Evolutionary conservation across 2,888 invertebrate species (phyloP).

Genomic region (Aleiodes testaceus): DNA sequence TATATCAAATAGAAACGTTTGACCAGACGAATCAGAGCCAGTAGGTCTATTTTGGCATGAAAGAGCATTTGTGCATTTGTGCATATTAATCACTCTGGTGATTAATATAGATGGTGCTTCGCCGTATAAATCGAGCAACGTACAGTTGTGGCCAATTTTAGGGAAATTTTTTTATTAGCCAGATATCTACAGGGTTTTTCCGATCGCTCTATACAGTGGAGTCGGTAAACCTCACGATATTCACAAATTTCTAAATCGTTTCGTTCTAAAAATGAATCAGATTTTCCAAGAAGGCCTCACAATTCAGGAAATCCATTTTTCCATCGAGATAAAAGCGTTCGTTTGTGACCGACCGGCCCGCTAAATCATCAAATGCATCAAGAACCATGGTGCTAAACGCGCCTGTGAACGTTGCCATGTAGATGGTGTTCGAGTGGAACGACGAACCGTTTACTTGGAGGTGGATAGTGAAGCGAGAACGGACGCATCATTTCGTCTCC

Average conservation of each 20-base stretch:
- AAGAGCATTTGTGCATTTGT: background rate
- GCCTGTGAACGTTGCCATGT: conserved; percentile 17
- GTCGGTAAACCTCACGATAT: background rate
- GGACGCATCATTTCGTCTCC: background rate
- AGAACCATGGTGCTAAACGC: conserved; percentile 3
- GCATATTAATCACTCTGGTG: background rate
- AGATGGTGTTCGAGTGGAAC: background rate
- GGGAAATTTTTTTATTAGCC: background rate
- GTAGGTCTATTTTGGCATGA: background rate
- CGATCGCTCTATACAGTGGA: background rate
- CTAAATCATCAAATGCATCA: background rate
- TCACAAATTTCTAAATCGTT: background rate
- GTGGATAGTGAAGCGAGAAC: background rate
- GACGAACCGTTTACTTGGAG: background rate
- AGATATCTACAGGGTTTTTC: background rate
- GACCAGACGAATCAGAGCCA: background rate
- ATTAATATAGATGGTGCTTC: conserved; percentile 7
- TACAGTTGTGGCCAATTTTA: conserved; percentile 10
- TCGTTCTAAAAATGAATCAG: background rate
- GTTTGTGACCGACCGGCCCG: conserved; percentile 13
- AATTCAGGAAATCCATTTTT: background rate
- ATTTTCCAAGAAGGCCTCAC: background rate
- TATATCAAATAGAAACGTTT: conserved; percentile 31
- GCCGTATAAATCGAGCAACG: conserved; percentile 5
- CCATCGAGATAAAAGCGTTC: background rate